These are phyloP conservation scores for Noctua pronuba DNA, from an alignment of 2,888 invertebrate genomes.

Conservation along the genomic window DNA sequence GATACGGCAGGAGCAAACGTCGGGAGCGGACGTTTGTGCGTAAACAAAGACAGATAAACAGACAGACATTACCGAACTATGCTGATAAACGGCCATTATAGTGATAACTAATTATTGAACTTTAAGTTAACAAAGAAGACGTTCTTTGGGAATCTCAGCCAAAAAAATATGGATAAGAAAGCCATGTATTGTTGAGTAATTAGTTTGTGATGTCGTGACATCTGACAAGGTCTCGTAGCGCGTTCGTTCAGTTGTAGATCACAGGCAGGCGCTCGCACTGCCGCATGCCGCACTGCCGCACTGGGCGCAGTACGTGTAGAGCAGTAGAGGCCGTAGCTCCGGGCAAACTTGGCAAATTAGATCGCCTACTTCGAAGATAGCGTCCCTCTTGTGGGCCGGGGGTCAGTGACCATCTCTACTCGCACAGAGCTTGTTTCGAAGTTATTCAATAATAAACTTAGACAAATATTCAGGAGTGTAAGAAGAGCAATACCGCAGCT, in stretches of 20 bases:
- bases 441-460: no score
- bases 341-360: neutral
- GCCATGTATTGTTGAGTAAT: neutral
- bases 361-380: neutral
- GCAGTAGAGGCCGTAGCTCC: neutral
- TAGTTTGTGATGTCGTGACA: neutral
- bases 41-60: conserved; percentile 50
- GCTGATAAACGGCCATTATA: conserved; percentile 37
- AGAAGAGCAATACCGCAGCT: neutral
- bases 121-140: neutral
- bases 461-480: neutral
- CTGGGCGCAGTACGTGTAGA: neutral
- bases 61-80: conserved; percentile 46
- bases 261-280: neutral
- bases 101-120: conserved; percentile 23
- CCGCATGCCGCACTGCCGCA: neutral
- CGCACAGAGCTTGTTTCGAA: no score
- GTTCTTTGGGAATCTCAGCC: neutral
- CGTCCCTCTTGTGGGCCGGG: neutral
- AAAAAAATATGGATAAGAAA: neutral
- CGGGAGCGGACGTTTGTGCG: conserved; percentile 2
- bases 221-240: neutral
- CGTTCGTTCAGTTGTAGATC: neutral
- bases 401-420: neutral
- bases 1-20: conserved; percentile 14